phyloP scores from a whole-genome alignment of 1,140 invertebrate species.

The Microplitis mediator region DNA sequence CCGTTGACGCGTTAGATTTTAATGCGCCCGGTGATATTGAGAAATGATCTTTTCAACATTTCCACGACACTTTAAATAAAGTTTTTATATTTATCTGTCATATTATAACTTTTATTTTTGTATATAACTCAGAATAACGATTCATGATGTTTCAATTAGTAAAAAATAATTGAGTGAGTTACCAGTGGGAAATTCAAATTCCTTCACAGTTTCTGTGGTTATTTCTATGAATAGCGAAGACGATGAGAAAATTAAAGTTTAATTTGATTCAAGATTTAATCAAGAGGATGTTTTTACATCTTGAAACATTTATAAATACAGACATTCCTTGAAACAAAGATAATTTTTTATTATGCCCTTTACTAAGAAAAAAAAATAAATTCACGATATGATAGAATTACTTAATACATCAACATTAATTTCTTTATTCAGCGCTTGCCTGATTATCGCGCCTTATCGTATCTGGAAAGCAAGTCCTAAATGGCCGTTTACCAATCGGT shows the following conservation, averaged over 20 bases:
- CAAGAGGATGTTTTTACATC: neutral
- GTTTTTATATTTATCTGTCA: neutral
- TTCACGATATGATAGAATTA: no score
- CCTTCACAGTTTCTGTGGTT: neutral
- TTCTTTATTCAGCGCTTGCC: no score
- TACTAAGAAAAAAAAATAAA: no score
- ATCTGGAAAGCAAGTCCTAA: neutral
- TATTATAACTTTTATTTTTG: neutral
- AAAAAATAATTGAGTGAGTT: neutral
- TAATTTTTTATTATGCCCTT: no score
- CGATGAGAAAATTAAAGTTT: neutral
- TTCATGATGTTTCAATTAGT: neutral
- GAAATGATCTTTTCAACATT: neutral
- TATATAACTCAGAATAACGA: neutral
- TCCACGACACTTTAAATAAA: neutral
- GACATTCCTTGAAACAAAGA: no score
- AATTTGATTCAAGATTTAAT: neutral
- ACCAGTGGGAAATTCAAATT: neutral
- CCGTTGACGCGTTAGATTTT: constrained; percentile 15
- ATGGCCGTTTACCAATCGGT: no score
- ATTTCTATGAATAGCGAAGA: neutral
- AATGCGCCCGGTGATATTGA: neutral
- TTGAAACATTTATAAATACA: neutral
- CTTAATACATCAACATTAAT: no score
- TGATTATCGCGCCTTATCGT: neutral